Conservation (phyloP, 2,797 vertebrate genomes). For the Lates japonicus region DNA sequence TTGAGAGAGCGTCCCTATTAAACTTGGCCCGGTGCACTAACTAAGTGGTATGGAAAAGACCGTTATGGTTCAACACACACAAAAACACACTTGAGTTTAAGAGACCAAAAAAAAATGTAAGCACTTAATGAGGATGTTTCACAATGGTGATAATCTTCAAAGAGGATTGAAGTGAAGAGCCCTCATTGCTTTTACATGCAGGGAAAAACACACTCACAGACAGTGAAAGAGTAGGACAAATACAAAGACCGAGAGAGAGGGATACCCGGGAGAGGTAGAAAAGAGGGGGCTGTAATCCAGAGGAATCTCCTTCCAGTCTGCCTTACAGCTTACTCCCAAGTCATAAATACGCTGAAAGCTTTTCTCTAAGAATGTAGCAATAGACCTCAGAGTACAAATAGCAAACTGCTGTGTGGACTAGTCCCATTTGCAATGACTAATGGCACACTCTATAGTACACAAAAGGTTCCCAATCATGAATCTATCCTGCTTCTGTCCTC, state of each 20-base stretch:
- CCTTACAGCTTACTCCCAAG: conserved; percentile 79
- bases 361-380: conserved; percentile 80
- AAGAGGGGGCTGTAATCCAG: conserved; percentile 40
- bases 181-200: conserved; percentile 38
- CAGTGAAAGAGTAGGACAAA: conserved; percentile 45
- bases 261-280: conserved; percentile 9
- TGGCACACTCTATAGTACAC: conserved; percentile 8
- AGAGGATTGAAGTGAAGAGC: conserved; percentile 68
- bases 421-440: conserved; percentile 50
- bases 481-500: conserved; percentile 17
- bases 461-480: conserved; percentile 31
- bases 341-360: conserved; percentile 73
- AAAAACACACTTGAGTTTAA: conserved; percentile 60
- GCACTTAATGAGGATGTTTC: conserved; percentile 73
- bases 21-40: conserved; percentile 38
- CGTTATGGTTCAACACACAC: conserved; percentile 46
- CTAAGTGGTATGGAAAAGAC: conserved; percentile 37
- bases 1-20: conserved; percentile 53
- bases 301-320: conserved; percentile 65
- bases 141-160: conserved; percentile 78
- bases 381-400: conserved; percentile 72
- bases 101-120: conserved; percentile 53
- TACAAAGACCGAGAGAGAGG: conserved; percentile 25
- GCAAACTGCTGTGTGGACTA: conserved; percentile 33
- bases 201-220: conserved; percentile 29